Percentiles rank a stretch among this genome's conserved stretches.
Evolutionary conservation across 1,140 invertebrate species (phyloP).

Genomic region (Drosophila azteca): DNA sequence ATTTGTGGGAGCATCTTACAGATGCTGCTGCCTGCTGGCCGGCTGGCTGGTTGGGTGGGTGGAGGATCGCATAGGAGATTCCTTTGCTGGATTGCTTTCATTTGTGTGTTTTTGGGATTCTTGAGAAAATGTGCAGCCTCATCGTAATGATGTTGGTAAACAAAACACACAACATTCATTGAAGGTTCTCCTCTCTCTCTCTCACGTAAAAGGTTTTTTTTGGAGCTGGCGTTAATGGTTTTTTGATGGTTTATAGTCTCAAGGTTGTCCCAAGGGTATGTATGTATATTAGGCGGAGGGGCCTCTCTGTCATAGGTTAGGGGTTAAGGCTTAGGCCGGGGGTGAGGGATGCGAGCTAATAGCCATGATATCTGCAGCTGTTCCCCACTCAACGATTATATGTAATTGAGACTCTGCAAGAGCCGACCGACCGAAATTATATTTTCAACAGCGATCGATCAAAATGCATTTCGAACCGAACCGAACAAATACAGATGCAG

Average conservation of each 20-base stretch:
- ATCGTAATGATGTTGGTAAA: constrained; percentile 77
- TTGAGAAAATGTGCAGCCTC: constrained; percentile 76
- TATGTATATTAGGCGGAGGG: constrained; percentile 4
- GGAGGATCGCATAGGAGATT: constrained; percentile 31
- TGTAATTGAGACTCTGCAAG: constrained; percentile 66
- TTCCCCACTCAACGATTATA: constrained; percentile 17
- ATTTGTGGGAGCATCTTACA: constrained; percentile 9
- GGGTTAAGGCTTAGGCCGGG: constrained; percentile 13
- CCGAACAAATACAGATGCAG: constrained; percentile 46
- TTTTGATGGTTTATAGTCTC: constrained; percentile 68
- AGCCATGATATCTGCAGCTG: constrained; percentile 16
- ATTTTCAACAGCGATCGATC: constrained; percentile 75
- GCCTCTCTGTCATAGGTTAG: constrained; percentile 34
- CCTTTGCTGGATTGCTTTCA: constrained; percentile 52
- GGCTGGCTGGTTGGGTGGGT: constrained; percentile 14
- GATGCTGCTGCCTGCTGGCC: constrained; percentile 5
- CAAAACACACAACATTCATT: constrained; percentile 8
- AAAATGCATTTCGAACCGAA: constrained; percentile 49
- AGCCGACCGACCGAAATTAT: constrained; percentile 47
- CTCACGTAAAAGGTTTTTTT: constrained; percentile 48
- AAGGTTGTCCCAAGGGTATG: constrained; percentile 43
- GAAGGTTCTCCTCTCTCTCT: neutral
- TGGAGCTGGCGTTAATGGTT: constrained; percentile 64
- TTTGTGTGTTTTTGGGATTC: constrained; percentile 63
- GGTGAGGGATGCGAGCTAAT: neutral